Conservation (phyloP, 2,113 vertebrate genomes). For the Callionymus lyra region DNA sequence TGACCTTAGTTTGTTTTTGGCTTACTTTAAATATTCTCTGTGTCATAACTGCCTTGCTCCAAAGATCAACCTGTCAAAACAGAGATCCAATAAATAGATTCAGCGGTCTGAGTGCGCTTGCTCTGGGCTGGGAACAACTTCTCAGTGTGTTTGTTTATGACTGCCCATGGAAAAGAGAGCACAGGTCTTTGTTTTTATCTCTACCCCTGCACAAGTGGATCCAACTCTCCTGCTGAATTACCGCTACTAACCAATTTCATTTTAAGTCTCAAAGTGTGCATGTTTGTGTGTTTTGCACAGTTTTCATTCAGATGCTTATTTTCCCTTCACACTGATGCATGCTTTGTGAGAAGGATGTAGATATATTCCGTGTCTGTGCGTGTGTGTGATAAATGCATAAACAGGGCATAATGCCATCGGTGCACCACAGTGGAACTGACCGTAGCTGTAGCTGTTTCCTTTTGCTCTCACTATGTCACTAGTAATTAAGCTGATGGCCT, state of each 20-base stretch:
- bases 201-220: conserved; percentile 35
- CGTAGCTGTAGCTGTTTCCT: conserved; percentile 40
- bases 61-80: conserved; percentile 39
- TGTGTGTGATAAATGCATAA: conserved; percentile 30
- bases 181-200: conserved; percentile 43
- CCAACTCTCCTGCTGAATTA: conserved; percentile 38
- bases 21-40: too few relatives aligned
- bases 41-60: too few relatives aligned
- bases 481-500: conserved; percentile 55
- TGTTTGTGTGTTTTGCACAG: conserved; percentile 1
- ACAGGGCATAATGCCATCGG: conserved; percentile 45
- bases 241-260: conserved; percentile 29
- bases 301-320: too few relatives aligned
- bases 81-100: conserved; percentile 53
- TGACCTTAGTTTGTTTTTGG: too few relatives aligned
- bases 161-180: conserved; percentile 11
- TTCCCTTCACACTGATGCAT: neutral
- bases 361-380: conserved; percentile 3
- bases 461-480: conserved; percentile 42
- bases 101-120: conserved; percentile 30
- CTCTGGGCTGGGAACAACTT: conserved; percentile 26
- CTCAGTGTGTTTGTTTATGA: conserved; percentile 4
- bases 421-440: conserved; percentile 46
- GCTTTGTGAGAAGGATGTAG: conserved; percentile 8
- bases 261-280: conserved; percentile 3